Base-by-base conservation (phyloP, 2,888 invertebrate species). In the Drosophila mettleri region DNA sequence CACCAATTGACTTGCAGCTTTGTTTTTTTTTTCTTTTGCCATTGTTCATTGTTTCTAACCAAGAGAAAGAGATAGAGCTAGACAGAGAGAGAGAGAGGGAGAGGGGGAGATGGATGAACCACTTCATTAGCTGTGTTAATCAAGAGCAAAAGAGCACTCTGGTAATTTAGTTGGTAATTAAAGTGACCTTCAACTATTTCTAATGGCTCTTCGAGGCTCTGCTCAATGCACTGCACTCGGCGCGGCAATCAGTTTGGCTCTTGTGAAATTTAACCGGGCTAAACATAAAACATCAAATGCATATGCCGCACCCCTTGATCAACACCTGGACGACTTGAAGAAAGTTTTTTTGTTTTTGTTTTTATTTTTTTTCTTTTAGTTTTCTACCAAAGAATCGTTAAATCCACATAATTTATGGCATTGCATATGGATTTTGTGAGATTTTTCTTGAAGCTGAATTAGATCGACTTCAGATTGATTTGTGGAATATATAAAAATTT, bases 101-200 rank as follows among this genome's bases (percentile, higher is more conserved):
- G 33, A 18, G 20, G 24, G 16, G 22, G 41, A 46, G 57, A 24
- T 36, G 33, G 27, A 33, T 38, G 61, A 22, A 52, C 24, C 62
- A 74, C 67, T 74, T 75, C 71, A 74, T 71, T 75, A 68, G 76
- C 16, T 60, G 34, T 68, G 76, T 75, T 68, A 71, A 75, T 74
- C 75, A 66, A 74, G 54, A 70, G 66, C 55, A 53, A 34, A 33
- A 9, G 18, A 39, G 58, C n/a, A 60, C 71, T 53, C 34, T 31
- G 38, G 31, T 36, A 27, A 51, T 51, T 41, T 38, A 36, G 27
- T 4, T 3, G 10, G 66, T 71, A 74, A 74, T 67, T 66, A 45
- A 24, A 16, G 7, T 63, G 68, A 75, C 76, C 74, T 76, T 76
- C 61, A 54, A 34, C 45, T 49, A 34, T 55, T 55, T 36, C 29